Base-by-base conservation (phyloP, 2,888 invertebrate genomes). In the Athripsodes cinereus region DNA sequence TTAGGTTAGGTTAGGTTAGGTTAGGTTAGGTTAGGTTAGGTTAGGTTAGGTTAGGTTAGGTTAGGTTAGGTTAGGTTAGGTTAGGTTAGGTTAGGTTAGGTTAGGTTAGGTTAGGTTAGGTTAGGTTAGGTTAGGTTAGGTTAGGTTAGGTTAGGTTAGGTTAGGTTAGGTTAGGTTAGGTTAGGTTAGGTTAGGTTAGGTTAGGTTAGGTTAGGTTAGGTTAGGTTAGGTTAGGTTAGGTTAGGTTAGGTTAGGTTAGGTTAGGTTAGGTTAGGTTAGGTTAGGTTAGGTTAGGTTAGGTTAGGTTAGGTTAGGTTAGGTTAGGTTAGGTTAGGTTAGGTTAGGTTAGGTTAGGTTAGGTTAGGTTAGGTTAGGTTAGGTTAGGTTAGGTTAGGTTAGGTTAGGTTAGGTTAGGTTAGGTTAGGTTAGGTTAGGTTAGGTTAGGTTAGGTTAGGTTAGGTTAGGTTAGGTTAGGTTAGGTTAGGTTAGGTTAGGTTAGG, bases 361-460 rank as follows among this genome's bases (percentile, higher is more conserved):
- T 54, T 54, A 54, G 54, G 54, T 54, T 54, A 54, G 54, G 54
- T 54, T 54, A 54, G 54, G 54, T 54, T 54, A 62, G 65, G 64
- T 63, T 64, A 64, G 65, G 64, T 65, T 65, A 64, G 64, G 65
- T 65, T 65, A 63, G 63, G 65, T 58, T 62, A 61, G 61, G 61
- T 61, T 62, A 62, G 62, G 62, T 62, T 63, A 58, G 60, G 57
- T 58, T 59, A 61, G 62, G 57, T 60, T 61, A 61, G 61, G 61
- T 61, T 61, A 58, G 61, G 55, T 61, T 55, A 58, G 60, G 60
- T 60, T 60, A 61, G 61, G 59, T 61, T 59, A 57, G 59, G 61
- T 58, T 60, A 56, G 60, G 57, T 61, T 57, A 54, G 57, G 61
- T 57, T 60, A 57, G 57, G 60, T 57, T 60, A 57, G 57, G 60